Evolutionary conservation across 2,797 vertebrate species (phyloP).

Genomic region (Cirrhinus molitorella): DNA sequence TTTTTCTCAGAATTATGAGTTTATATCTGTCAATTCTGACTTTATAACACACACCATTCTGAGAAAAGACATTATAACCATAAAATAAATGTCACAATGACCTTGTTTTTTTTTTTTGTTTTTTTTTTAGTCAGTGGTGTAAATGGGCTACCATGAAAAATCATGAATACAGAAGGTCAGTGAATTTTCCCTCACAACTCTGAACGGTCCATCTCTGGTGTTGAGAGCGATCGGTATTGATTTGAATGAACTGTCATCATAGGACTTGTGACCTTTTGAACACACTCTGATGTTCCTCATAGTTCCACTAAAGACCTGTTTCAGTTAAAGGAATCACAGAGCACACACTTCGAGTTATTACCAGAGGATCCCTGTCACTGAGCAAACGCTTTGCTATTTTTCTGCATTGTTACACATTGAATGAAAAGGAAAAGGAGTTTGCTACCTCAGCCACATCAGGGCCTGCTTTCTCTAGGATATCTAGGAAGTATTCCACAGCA

Average conservation of each 20-base stretch:
- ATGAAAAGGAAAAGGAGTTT: background rate
- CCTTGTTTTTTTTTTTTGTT: too few relatives aligned
- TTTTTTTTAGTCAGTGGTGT: too few relatives aligned
- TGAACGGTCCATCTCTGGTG: conserved; percentile 47
- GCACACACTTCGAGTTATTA: too few relatives aligned
- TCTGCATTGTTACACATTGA: background rate
- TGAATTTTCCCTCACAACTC: conserved; percentile 64
- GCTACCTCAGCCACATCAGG: conserved; percentile 64
- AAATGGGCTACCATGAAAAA: background rate
- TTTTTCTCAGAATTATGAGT: too few relatives aligned
- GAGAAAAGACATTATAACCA: too few relatives aligned
- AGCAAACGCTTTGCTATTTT: background rate
- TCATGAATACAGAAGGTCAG: background rate
- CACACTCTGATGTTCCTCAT: conserved; percentile 64
- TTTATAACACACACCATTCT: too few relatives aligned
- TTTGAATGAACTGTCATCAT: conserved; percentile 52
- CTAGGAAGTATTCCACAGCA: conserved; percentile 75
- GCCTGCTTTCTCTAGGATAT: conserved; percentile 66
- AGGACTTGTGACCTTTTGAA: fast-evolving
- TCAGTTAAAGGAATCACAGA: conserved; percentile 13
- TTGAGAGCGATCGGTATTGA: conserved; percentile 67
- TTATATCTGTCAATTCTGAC: too few relatives aligned
- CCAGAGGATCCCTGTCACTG: too few relatives aligned
- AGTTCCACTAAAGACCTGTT: conserved; percentile 69
- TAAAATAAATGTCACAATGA: too few relatives aligned